Base-by-base conservation (phyloP, 2,113 vertebrate genomes). In the Anthoscopus minutus region DNA sequence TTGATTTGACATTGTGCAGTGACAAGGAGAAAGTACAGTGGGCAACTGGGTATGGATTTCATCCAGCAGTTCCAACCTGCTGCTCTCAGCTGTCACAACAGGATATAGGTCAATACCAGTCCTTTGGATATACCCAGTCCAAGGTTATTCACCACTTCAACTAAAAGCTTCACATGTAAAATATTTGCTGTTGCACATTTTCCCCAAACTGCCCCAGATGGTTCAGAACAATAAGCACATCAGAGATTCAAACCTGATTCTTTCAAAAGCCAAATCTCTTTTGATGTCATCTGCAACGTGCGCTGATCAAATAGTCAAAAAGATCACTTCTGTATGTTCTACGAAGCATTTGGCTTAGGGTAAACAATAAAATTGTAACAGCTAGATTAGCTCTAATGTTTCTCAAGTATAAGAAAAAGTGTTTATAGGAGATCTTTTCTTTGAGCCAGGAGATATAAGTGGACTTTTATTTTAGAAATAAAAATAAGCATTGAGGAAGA, bases 31-130 rank as follows among this genome's bases (percentile, higher is more conserved):
- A 94, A 88, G 71, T 94, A 82, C 62, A 91, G 45, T 95, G 81
- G 91, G 89, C 89, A 93, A 95, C 73, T 87, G 73, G 58, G 58
- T 88, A 95, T 82, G 81, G 95, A 94, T 91, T 96, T 90, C 87
- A 92, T 89, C 94, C 94, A 96, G 87, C 89, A 96, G 92, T 86
- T 95, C 87, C 93, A 96, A 93, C 88, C 85, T 95, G 87, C 94
- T 94, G 93, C 88, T 92, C 92, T 96, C 96, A 89, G 93, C 88
- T 95, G 87, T 95, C 96, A 96, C 81, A 95, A 94, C 78, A 93
- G 87, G 66, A 82, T 91, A 89, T 11, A 96, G 93, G 94, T 93
- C 91, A 94, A 47, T 45, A 62, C 6, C 42, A 86, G 81, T 80
- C 84, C 42, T 92, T 82, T 3, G 3, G n/a, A 91, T 61, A 89